A percentile compares a stretch with the other conserved stretches of the same genome.
These are phyloP conservation scores for Xiphias gladius DNA, from an alignment of 2,113 vertebrate genomes.

Conservation along the genomic window DNA sequence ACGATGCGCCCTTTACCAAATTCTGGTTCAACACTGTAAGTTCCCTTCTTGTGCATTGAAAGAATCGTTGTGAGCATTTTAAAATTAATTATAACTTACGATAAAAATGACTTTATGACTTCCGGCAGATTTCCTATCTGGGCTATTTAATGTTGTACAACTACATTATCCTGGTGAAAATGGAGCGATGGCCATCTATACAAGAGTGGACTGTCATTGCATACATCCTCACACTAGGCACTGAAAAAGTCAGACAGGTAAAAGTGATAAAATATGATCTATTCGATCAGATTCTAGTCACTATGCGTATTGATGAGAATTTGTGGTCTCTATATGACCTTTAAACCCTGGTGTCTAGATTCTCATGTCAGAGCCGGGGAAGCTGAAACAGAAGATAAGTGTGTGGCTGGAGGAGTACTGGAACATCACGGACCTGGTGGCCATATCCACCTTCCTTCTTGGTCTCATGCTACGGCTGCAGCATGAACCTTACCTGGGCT, in stretches of 20 bases:
- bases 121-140: constrained; percentile 91
- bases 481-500: constrained; percentile 96
- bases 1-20: constrained; percentile 97
- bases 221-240: constrained; percentile 93
- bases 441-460: constrained; percentile 92
- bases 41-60: background rate
- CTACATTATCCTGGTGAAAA: constrained; percentile 96
- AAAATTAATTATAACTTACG: background rate
- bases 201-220: constrained; percentile 97
- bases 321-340: background rate
- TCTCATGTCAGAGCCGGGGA: constrained; percentile 98
- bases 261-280: background rate
- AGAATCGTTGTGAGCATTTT: background rate
- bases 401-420: constrained; percentile 99
- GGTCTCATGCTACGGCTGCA: constrained; percentile 93
- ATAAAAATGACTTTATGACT: background rate
- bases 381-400: constrained; percentile 97
- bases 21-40: constrained; percentile 99
- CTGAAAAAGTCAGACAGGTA: constrained; percentile 98
- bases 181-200: constrained; percentile 94
- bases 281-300: background rate
- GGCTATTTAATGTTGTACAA: constrained; percentile 96
- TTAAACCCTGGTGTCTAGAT: constrained; percentile 85
- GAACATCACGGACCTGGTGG: constrained; percentile 97
- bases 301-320: background rate